phyloP scores from a whole-genome alignment of 1,140 invertebrate species.

The Globodera rostochiensis region DNA sequence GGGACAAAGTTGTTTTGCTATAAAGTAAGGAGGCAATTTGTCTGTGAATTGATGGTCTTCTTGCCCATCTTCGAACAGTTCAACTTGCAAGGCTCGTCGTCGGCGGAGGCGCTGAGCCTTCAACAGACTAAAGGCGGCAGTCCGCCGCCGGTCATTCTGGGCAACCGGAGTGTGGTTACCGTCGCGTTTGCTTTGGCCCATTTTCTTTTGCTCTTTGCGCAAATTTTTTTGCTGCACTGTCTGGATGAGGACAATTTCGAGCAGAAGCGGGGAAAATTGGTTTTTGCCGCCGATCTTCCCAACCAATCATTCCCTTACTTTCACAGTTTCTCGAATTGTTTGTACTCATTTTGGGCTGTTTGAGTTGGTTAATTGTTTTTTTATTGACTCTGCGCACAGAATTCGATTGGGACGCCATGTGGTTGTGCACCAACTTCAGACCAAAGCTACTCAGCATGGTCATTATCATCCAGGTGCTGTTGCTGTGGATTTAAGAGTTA shows the following conservation, averaged over 20 bases:
- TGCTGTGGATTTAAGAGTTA: too few species aligned
- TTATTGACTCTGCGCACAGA: constrained; percentile 19
- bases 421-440: constrained; percentile 24
- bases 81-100: constrained; percentile 17
- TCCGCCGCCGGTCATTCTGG: constrained; percentile 8
- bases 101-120: background rate
- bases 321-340: constrained; percentile 26
- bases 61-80: background rate
- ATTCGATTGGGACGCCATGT: constrained; percentile 22
- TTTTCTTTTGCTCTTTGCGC: constrained; percentile 17
- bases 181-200: constrained; percentile 22
- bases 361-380: constrained; percentile 27
- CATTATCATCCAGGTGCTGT: constrained; percentile 15
- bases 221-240: constrained; percentile 29
- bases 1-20: constrained; percentile 6
- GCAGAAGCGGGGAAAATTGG: constrained; percentile 24
- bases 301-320: background rate
- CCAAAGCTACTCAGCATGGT: constrained; percentile 19
- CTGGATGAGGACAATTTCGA: constrained; percentile 26
- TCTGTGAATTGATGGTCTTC: background rate
- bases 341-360: constrained; percentile 9
- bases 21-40: background rate
- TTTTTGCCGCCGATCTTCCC: background rate
- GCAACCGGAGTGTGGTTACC: constrained; percentile 23
- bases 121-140: background rate